Evolutionary conservation across 2,113 vertebrate species (phyloP), one percentile per base, ranked within the genome.

Genomic region (Morone saxatilis): DNA sequence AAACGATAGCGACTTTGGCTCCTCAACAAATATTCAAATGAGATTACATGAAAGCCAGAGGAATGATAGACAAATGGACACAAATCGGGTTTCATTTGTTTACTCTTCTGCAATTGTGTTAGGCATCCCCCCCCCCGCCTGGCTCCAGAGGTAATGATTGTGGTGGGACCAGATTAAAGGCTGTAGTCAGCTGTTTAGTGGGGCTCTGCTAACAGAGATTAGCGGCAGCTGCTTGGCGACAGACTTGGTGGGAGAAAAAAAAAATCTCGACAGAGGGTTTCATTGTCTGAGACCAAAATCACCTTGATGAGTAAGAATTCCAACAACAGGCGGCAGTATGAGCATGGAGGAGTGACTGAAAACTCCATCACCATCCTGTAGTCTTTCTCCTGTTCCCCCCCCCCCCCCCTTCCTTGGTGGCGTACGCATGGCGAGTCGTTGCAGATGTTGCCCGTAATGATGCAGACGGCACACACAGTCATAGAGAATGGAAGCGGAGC

Each of bases 381-480:
- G 72, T 76, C 53, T 83, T 80, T 76, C 86, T 84, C 76, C 67
- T 73, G 40, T 63, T 45, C 78, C 22, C 77, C 19, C 41, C 75
- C 53, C 59, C 56, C 80, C 74, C 77, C 76, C 56, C 56, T 45
- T 56, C 86, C 85, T 86, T 41, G 70, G 84, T 88, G 87, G 85
- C 83, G 82, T 87, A 89, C 79, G 91, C 92, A 89, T 89, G 88
- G 91, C 90, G 80, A 94, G 91, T 93, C 62, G 47, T 92, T 95
- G 94, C 95, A 96, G 95, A 96, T 96, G 95, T 95, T 94, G 85
- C 91, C 91, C 38, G 84, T 95, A 95, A 94, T 94, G 95, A 95
- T 91, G 94, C 95, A 96, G 94, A 94, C 92, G 91, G 91, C 90
- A 71, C 92, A 91, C 93, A 91, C 92, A 92, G 90, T 94, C 94